A percentile compares a stretch with the other conserved stretches of the same genome.
These are phyloP conservation scores for Campylomormyrus numenius DNA, from an alignment of 2,113 vertebrate species.

Conservation along the genomic window DNA sequence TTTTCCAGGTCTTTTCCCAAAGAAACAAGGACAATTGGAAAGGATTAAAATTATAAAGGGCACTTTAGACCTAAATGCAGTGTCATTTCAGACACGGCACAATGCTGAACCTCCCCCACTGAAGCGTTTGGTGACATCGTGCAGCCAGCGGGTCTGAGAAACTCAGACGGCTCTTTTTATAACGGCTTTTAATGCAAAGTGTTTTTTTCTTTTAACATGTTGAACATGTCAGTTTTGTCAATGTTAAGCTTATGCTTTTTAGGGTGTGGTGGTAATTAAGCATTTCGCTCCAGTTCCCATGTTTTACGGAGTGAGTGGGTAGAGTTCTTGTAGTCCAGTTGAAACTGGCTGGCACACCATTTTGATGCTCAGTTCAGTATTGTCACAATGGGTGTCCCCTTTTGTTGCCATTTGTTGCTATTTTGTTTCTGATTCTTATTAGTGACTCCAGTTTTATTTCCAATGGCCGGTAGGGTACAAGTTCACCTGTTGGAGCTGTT, in stretches of 20 bases:
- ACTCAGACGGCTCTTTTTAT: not conserved
- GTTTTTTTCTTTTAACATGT: not conserved
- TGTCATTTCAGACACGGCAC: not conserved
- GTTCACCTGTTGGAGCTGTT: not conserved
- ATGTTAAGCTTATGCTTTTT: not conserved
- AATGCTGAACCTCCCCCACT: no score
- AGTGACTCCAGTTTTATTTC: not conserved
- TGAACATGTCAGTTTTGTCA: not conserved
- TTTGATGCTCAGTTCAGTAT: not conserved
- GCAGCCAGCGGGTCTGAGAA: not conserved
- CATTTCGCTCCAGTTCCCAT: not conserved
- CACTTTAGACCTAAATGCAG: constrained; percentile 12
- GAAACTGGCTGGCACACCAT: not conserved
- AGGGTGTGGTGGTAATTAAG: not conserved
- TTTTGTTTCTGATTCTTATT: not conserved
- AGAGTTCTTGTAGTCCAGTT: not conserved
- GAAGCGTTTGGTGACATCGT: not conserved
- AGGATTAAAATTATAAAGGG: constrained; percentile 25
- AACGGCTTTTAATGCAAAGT: not conserved
- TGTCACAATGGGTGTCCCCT: not conserved
- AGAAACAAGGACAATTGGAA: constrained; percentile 28
- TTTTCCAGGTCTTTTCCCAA: constrained; percentile 30
- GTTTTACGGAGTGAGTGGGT: not conserved
- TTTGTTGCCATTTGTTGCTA: not conserved
- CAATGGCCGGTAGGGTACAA: not conserved